Evolutionary conservation across 92 coral and sea anemone genomes (phyloP), one percentile per base, ranked within the genome.

Genomic region (Phymanthus crucifer): DNA sequence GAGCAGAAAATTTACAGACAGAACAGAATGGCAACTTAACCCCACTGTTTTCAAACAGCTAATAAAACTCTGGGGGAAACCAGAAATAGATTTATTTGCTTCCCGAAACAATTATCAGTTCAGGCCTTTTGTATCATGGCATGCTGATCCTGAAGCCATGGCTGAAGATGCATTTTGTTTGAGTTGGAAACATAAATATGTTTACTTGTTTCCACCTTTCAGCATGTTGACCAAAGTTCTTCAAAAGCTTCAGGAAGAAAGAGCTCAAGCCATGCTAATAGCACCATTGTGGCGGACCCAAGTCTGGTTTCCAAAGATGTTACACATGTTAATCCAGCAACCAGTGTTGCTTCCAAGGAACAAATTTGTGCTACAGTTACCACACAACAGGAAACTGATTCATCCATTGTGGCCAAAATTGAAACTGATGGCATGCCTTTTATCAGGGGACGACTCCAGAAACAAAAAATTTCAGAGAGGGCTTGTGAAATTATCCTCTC

Each of bases 361-460:
- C 23, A 66, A 40, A 23, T 48, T 27, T 64, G 47, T 84, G 21
- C 84, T 78, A 1, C 84, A 47, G 66, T 56, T 84, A 33, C 88
- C 88, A 64, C 75, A 79, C 87, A 68, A 83, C 84, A 77, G 66
- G 47, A 64, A 71, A 66, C 71, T 67, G 23, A 26, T 66, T 4
- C 85, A 85, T 71, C 77, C 81, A 24, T 38, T 80, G n/a, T 73
- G 76, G 76, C 80, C 80, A 32, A 80, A 85, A 73, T 69, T 80
- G 16, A 52, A 50, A 58, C 70, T 83, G 71, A 77, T 76, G 83
- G 77, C 83, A 32, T 82, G 75, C 66, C 75, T 23, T 36, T 79
- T 79, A 43, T 79, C 84, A 45, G 77, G 67, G 40, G 40, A 52
- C 18, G 52, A 50, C 85, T 81, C 80, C 69, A 57, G 17, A 21